Conservation (phyloP, 2,113 vertebrate species). For the Microcebus lehilahytsara region DNA sequence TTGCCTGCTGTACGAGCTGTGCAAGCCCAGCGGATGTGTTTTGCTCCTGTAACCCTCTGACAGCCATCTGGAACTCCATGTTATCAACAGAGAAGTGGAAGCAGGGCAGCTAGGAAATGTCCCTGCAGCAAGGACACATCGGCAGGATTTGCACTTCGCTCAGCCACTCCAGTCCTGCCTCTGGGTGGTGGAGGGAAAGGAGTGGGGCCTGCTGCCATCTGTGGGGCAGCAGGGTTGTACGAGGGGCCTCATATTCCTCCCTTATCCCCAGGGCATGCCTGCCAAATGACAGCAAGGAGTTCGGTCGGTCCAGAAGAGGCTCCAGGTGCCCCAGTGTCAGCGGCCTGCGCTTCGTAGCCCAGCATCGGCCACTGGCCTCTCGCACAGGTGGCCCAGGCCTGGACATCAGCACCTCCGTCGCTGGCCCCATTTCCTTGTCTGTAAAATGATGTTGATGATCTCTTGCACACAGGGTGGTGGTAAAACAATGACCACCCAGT, state of each 20-base stretch:
- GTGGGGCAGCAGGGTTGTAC: neutral
- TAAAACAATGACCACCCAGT: neutral
- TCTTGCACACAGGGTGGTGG: neutral
- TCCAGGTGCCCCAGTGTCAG: neutral
- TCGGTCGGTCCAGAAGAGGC: neutral
- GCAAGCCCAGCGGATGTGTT: neutral
- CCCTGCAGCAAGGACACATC: neutral
- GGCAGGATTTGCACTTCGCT: neutral
- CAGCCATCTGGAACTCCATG: neutral
- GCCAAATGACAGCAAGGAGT: neutral
- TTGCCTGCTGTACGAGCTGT: neutral
- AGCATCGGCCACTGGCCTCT: neutral
- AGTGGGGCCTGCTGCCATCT: neutral
- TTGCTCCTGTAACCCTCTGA: neutral
- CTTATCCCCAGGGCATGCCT: neutral
- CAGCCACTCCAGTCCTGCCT: neutral
- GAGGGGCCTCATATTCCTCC: fast-evolving
- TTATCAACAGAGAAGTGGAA: neutral
- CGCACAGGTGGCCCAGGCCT: neutral
- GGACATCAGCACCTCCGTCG: neutral
- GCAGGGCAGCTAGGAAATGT: neutral
- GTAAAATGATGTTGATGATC: neutral
- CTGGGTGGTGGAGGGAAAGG: neutral
- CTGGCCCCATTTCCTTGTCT: neutral
- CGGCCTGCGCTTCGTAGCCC: neutral